These are phyloP conservation scores for Phylloscopus whistleri DNA, from an alignment of 2,113 vertebrate genomes.

Conservation along the genomic window DNA sequence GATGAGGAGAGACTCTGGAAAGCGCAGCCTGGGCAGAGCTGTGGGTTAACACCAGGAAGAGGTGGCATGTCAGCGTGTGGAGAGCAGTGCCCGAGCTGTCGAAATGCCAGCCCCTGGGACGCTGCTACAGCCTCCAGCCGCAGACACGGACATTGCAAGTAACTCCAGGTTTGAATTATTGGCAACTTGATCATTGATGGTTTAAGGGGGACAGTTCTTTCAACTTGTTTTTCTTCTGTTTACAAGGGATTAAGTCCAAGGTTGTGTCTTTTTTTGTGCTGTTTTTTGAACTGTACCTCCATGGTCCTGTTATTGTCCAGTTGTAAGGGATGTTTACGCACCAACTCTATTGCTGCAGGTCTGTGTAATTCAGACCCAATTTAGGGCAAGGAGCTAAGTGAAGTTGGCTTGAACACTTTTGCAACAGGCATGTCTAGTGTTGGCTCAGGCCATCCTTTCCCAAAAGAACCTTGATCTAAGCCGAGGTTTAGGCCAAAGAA, in stretches of 20 bases:
- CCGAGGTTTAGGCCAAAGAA: slow-evolving; percentile 47
- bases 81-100: not conserved
- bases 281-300: slow-evolving; percentile 62
- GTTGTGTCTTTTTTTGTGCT: slow-evolving; percentile 53
- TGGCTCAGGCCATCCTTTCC: slow-evolving; percentile 56
- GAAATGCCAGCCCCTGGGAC: not conserved
- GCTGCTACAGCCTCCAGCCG: slow-evolving; percentile 15
- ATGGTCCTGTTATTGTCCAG: slow-evolving; percentile 55
- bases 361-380: slow-evolving; percentile 52
- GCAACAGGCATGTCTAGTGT: slow-evolving; percentile 19
- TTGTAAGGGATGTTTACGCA: slow-evolving; percentile 67
- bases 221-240: slow-evolving; percentile 53
- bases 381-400: slow-evolving; percentile 34
- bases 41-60: slow-evolving; percentile 39
- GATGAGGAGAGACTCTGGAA: not conserved
- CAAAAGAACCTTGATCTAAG: slow-evolving; percentile 43
- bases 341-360: slow-evolving; percentile 68
- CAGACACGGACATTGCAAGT: slow-evolving; percentile 7
- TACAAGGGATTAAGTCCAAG: slow-evolving; percentile 39
- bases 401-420: slow-evolving; percentile 66
- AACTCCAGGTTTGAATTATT: slow-evolving; percentile 53
- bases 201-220: slow-evolving; percentile 53
- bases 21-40: slow-evolving; percentile 41
- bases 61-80: not conserved
- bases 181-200: slow-evolving; percentile 41